Base-by-base conservation (phyloP, 2,888 invertebrate species). In the Siphlonurus alternatus region DNA sequence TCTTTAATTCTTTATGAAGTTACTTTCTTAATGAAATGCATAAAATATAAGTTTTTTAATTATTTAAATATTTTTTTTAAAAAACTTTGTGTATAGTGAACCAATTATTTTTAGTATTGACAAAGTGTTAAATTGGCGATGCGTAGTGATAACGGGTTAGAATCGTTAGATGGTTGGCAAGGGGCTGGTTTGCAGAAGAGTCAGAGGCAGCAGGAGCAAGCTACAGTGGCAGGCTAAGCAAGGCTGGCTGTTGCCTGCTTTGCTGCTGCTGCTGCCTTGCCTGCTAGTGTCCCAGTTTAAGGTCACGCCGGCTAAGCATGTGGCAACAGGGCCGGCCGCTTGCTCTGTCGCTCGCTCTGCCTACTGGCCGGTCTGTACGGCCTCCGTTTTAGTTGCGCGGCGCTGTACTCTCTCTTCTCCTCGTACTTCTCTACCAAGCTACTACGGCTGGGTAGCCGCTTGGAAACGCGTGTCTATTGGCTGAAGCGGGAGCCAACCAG, bases 401-500 rank as follows among this genome's bases (percentile, higher is more conserved):
- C 5, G 38, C 38, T 38, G 38, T 38, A 38, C 38, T 38, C 38
- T 38, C 38, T 38, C 38, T 38, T 38, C 38, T 38, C 38, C 38
- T 38, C 38, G 15, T 38, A 38, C 38, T 38, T 38, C 38, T 38
- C 5, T 15, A 38, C 7, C 15, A 38, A 10, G 15, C 38, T 15
- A 38, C 7, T 15, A 38, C 5, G 15, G 38, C 38, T 10, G 15
- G 7, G 7, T 15, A 38, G 38, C 38, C 7, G 38, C 38, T 10
- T 38, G 38, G 38, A 38, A 38, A 38, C 38, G 38, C 38, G 38
- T 38, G n/a, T 38, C 38, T 64, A 64, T 64, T 64, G 64, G 64
- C 54, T 56, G 61, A 61, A 61, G 53, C 54, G 56, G 60, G 54
- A 64, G 61, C 64, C 64, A 64, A 61, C 61, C 64, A 64, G 61